A percentile compares a stretch with the other conserved stretches of the same genome.
Evolutionary conservation across 2,888 invertebrate species (phyloP).

Genomic region (Tipula helvola): DNA sequence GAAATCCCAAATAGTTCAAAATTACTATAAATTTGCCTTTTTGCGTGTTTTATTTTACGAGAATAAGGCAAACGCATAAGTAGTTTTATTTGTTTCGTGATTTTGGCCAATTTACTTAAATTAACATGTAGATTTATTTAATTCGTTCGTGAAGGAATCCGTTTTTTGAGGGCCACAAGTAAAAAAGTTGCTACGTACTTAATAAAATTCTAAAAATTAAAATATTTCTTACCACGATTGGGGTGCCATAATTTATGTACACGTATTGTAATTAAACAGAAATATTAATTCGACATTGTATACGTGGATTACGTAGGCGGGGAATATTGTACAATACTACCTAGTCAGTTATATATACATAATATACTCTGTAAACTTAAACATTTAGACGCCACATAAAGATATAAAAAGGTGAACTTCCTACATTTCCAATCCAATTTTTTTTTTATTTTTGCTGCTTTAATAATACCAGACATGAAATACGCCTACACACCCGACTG

Average conservation of each 20-base stretch:
- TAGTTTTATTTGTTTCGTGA: not conserved
- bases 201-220: not conserved
- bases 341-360: not conserved
- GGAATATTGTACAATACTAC: not conserved
- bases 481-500: not conserved
- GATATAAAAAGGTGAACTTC: not conserved
- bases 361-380: not conserved
- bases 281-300: not conserved
- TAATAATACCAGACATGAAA: not conserved
- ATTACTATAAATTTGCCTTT: not conserved
- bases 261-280: not conserved
- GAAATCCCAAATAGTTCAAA: not conserved
- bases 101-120: not conserved
- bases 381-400: not conserved
- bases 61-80: not conserved
- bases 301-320: not conserved
- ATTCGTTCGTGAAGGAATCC: not conserved
- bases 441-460: not conserved
- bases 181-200: not conserved
- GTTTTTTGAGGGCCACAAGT: not conserved
- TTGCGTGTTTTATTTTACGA: not conserved
- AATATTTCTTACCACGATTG: not conserved
- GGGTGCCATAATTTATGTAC: not conserved
- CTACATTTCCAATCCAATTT: not conserved
- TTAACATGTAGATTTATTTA: not conserved